phyloP scores from a whole-genome alignment of 1,140 invertebrate genomes.

The Lasioglossum albipes region DNA sequence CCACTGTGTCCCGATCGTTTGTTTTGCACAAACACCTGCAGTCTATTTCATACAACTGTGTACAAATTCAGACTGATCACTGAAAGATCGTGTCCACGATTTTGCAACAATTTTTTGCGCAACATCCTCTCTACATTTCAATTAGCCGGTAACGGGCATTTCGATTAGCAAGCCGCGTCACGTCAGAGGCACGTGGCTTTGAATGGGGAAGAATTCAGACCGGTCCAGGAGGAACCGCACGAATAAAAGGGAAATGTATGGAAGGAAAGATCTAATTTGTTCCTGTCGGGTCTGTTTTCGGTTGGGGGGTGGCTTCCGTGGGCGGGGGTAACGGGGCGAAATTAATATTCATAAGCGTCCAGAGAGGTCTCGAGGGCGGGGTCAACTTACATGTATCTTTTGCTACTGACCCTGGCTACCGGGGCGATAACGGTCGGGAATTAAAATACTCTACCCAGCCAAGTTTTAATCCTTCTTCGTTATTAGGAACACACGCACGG shows the following conservation, averaged over 20 bases:
- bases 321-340: conserved; percentile 62
- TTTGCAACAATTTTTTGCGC: too few species aligned
- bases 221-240: conserved; percentile 51
- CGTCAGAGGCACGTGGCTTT: conserved; percentile 1
- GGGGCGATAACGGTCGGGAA: conserved; percentile 77
- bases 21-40: too few species aligned
- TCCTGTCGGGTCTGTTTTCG: conserved; percentile 78
- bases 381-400: conserved; percentile 81
- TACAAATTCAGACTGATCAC: too few species aligned
- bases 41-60: too few species aligned
- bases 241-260: conserved; percentile 80
- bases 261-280: conserved; percentile 81
- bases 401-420: conserved; percentile 77
- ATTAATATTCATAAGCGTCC: conserved; percentile 81
- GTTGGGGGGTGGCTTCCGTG: conserved; percentile 34
- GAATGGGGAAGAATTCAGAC: conserved; percentile 16
- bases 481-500: conserved; percentile 44
- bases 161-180: conserved; percentile 1
- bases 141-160: neutral
- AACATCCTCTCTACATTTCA: neutral
- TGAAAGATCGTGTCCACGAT: too few species aligned
- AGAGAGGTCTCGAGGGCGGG: conserved; percentile 79
- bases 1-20: too few species aligned
- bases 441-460: conserved; percentile 78
- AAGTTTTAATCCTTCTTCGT: conserved; percentile 71